Conservation (phyloP, 2,888 invertebrate genomes). For the Orthosia gracilis region DNA sequence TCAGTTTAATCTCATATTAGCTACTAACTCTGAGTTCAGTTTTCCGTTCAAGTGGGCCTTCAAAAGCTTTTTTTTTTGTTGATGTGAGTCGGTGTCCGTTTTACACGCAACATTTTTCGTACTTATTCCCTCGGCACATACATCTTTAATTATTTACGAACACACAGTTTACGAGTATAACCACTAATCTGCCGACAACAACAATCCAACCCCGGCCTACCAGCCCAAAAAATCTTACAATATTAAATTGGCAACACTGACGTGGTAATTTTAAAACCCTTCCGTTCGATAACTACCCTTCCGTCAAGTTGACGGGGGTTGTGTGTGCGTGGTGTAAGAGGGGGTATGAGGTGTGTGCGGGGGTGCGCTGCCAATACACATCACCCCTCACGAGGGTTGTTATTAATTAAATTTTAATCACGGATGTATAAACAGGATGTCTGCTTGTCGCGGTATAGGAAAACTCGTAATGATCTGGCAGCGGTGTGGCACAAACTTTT, state of each 20-base stretch:
- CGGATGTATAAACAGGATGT: conserved; percentile 30
- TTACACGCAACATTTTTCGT: neutral
- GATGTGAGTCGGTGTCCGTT: neutral
- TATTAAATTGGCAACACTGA: conserved; percentile 41
- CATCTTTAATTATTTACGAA: neutral
- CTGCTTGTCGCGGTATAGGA: conserved; percentile 1
- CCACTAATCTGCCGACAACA: conserved; percentile 1
- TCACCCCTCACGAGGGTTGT: conserved; percentile 30
- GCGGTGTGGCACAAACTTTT: too few species aligned
- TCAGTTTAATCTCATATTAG: too few species aligned
- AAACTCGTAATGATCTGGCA: conserved; percentile 23
- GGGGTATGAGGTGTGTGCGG: neutral
- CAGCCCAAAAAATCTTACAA: conserved; percentile 20
- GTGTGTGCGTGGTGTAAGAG: neutral
- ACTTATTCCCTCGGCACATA: neutral
- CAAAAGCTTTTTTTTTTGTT: too few species aligned
- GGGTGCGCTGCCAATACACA: conserved; percentile 45
- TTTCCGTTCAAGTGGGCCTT: too few species aligned
- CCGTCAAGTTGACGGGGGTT: conserved; percentile 44
- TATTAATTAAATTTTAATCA: conserved; percentile 63
- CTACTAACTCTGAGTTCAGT: too few species aligned
- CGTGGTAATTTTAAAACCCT: conserved; percentile 44
- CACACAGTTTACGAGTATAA: neutral
- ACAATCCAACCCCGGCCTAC: conserved; percentile 24
- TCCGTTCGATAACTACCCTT: conserved; percentile 48